Base-by-base conservation (phyloP, 2,113 vertebrate species). In the Mellivora capensis region DNA sequence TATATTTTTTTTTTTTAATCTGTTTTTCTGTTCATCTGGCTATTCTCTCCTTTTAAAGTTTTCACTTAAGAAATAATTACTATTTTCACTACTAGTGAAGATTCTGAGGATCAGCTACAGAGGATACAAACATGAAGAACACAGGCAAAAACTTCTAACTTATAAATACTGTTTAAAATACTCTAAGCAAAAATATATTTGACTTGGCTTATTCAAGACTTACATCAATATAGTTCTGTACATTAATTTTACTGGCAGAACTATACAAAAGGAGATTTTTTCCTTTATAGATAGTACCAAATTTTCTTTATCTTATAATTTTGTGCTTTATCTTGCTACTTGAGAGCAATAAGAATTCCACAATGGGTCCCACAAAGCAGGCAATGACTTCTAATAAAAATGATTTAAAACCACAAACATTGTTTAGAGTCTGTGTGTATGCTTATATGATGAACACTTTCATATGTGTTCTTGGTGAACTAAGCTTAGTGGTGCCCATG, bases 401-500 rank as follows among this genome's bases (percentile, higher is more conserved):
- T 91, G 31, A 87, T 79, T 94, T 89, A 87, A 98, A 97, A 89
- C 95, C 87, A 91, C 61, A 34, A 90, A 76, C 13, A 62, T 6
- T 95, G 7, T 25, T 91, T 87, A 39, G 90, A 98, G 29, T 3
- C 42, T 90, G 39, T 90, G 18, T 8, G 57, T 81, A 34, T 9
- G 96, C 61, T 83, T 96, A 42, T 62, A 44, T 64, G 62, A 23
- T 42, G 88, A 97, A 93, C 27, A 97, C 54, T 49, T 87, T 59
- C 82, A 79, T 84, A 97, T 61, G 81, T 95, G 94, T 71, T 90
- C n/a, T 94, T 95, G 64, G 67, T 81, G 94, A 96, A 59, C 21
- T 71, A 81, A 84, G 34, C 42, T 96, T 61, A 92, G 69, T 7
- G 29, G 52, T 69, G 21, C 23, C 44, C 34, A 44, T 95, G 97